Evolutionary conservation across 1,140 invertebrate genomes (phyloP).

Genomic region (Pectinophora gossypiella): DNA sequence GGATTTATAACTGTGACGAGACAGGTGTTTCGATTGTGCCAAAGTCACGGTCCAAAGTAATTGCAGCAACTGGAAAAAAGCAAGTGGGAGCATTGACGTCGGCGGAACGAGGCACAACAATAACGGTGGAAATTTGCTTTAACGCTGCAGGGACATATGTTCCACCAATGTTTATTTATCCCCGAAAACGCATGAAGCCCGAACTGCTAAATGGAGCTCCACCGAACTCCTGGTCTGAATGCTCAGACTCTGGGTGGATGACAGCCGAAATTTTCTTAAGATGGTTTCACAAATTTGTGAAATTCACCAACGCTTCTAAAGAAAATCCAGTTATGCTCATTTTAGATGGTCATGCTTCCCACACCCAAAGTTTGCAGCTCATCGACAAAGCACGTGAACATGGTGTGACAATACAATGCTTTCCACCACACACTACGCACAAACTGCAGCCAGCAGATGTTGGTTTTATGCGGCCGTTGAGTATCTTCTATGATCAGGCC

Average conservation of each 20-base stretch:
- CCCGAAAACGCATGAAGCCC: slow-evolving; percentile 30
- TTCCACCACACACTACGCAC: slow-evolving; percentile 59
- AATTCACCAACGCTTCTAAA: slow-evolving; percentile 21
- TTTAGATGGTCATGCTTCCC: slow-evolving; percentile 39
- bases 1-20: slow-evolving; percentile 55
- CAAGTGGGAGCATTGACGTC: slow-evolving; percentile 44
- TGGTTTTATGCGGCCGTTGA: slow-evolving; percentile 48
- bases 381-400: slow-evolving; percentile 27
- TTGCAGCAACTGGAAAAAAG: slow-evolving; percentile 40
- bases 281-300: slow-evolving; percentile 43
- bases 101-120: slow-evolving; percentile 44
- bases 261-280: slow-evolving; percentile 32
- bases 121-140: slow-evolving; percentile 52
- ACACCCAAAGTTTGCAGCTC: slow-evolving; percentile 35
- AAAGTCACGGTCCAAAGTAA: slow-evolving; percentile 45
- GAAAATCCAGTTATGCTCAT: slow-evolving; percentile 34
- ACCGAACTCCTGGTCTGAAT: slow-evolving; percentile 27
- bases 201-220: slow-evolving; percentile 25
- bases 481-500: slow-evolving; percentile 36
- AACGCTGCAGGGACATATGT: slow-evolving; percentile 44
- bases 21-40: slow-evolving; percentile 59
- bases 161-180: slow-evolving; percentile 49
- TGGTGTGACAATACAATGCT: slow-evolving; percentile 43
- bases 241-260: slow-evolving; percentile 35
- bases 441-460: slow-evolving; percentile 54